phyloP scores from a whole-genome alignment of 2,113 vertebrate genomes.

The Pterocles burchelli region DNA sequence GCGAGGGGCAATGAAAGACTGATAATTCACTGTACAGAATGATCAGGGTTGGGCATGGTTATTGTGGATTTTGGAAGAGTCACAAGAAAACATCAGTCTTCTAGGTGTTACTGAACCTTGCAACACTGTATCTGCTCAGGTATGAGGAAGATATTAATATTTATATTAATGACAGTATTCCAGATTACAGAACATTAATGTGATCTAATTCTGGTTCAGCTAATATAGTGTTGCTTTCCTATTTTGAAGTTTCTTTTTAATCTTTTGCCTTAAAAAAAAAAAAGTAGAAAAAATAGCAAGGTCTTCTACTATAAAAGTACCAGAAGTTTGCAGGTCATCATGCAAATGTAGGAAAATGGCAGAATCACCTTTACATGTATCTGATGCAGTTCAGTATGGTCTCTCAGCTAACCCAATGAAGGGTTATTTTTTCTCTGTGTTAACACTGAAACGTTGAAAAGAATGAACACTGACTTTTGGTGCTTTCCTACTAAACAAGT shows the following conservation, averaged over 20 bases:
- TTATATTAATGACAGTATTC: background rate
- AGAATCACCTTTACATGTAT: background rate
- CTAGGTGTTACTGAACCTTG: background rate
- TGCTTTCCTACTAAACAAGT: background rate
- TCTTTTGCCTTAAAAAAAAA: background rate
- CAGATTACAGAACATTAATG: background rate
- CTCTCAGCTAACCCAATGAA: background rate
- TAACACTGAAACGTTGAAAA: background rate
- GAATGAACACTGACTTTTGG: background rate
- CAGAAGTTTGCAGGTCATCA: background rate
- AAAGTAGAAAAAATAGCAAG: background rate
- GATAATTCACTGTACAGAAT: background rate
- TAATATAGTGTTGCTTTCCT: background rate
- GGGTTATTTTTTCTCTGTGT: background rate
- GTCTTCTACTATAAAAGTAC: background rate
- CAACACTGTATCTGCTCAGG: background rate
- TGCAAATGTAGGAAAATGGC: background rate
- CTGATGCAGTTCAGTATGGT: background rate
- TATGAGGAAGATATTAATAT: background rate
- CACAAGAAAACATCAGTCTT: background rate
- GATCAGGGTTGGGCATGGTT: background rate
- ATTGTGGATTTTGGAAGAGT: background rate
- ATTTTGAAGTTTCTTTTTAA: background rate
- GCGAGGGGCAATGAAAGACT: background rate
- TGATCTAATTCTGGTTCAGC: background rate